A percentile compares a stretch with the other conserved stretches of the same genome.
phyloP scores from a whole-genome alignment of 2,888 invertebrate genomes.

The Choristoneura rosaceana region DNA sequence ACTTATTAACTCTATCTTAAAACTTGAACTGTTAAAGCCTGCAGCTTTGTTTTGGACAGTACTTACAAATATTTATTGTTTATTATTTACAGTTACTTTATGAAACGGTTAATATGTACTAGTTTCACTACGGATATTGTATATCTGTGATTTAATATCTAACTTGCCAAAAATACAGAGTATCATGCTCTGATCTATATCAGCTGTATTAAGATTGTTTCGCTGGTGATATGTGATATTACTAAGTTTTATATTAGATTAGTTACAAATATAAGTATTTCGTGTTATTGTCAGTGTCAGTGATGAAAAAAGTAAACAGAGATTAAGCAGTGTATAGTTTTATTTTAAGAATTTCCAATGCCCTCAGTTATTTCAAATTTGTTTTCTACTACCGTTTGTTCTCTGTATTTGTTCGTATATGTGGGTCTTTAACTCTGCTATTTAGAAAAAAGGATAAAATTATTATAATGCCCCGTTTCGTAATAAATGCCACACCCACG shows the following conservation, averaged over 20 bases:
- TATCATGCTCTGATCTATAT: conserved; percentile 39
- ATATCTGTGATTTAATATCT: conserved; percentile 58
- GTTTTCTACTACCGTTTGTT: neutral
- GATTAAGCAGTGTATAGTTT: conserved; percentile 1
- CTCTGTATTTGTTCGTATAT: no score
- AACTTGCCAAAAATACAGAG: conserved; percentile 57
- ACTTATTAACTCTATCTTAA: conserved; percentile 62
- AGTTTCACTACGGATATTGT: conserved; percentile 25
- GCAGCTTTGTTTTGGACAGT: conserved; percentile 56
- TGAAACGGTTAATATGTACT: conserved; percentile 14
- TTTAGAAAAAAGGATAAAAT: no score
- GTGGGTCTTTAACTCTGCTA: no score
- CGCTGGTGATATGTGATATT: conserved; percentile 83
- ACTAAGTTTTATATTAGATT: conserved; percentile 66
- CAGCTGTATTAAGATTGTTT: conserved; percentile 50
- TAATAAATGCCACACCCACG: no score
- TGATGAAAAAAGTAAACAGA: conserved; percentile 22
- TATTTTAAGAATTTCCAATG: neutral
- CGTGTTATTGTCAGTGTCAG: conserved; percentile 22
- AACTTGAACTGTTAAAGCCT: conserved; percentile 16
- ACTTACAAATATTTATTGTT: conserved; percentile 59
- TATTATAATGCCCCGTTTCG: no score
- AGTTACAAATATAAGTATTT: conserved; percentile 33
- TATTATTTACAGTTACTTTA: conserved; percentile 36
- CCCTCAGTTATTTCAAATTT: neutral